Conservation (phyloP, 1,140 invertebrate genomes). For the Lineus longissimus region DNA sequence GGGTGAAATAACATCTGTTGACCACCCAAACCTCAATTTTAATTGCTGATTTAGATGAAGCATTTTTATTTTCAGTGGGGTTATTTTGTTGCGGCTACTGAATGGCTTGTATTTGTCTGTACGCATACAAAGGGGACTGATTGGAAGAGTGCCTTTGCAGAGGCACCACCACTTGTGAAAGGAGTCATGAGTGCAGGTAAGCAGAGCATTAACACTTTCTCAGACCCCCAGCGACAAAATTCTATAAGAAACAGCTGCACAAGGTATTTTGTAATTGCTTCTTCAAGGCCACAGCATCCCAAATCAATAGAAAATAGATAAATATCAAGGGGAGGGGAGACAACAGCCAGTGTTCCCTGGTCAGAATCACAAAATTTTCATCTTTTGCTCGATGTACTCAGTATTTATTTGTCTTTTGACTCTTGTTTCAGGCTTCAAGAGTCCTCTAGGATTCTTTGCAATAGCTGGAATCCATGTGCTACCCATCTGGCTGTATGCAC, state of each 20-base stretch:
- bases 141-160: constrained; percentile 36
- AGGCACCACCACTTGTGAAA: constrained; percentile 35
- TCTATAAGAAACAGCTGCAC: too few relatives aligned
- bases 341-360: too few relatives aligned
- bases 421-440: constrained; percentile 35
- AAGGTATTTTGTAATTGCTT: too few relatives aligned
- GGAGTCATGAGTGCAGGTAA: constrained; percentile 42
- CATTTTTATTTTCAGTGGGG: constrained; percentile 32
- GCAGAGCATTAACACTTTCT: neutral
- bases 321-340: too few relatives aligned
- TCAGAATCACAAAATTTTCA: too few relatives aligned
- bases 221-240: too few relatives aligned
- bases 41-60: neutral
- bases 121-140: constrained; percentile 34
- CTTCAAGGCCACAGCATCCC: too few relatives aligned
- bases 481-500: constrained; percentile 31
- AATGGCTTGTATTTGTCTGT: constrained; percentile 42
- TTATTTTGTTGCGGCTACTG: constrained; percentile 34
- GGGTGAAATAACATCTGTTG: neutral
- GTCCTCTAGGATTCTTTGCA: constrained; percentile 27
- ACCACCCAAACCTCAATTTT: neutral
- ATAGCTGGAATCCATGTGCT: constrained; percentile 30
- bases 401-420: neutral
- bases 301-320: too few relatives aligned
- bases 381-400: too few relatives aligned